Percentiles rank a stretch among this genome's conserved stretches.
phyloP scores from a whole-genome alignment of 2,113 vertebrate species.

The Girardinichthys multiradiatus region DNA sequence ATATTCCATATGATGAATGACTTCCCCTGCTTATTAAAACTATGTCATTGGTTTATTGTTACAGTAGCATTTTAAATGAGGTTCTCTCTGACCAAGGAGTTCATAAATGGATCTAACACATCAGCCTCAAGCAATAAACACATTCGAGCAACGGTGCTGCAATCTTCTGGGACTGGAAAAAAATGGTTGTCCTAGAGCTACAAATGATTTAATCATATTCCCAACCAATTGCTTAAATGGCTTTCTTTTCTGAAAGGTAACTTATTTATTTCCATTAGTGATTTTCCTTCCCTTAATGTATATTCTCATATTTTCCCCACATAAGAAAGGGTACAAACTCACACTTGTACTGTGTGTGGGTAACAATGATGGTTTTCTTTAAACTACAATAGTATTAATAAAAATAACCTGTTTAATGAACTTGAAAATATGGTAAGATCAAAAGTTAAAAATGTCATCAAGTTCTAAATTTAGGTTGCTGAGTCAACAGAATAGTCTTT shows the following conservation, averaged over 20 bases:
- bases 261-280: neutral
- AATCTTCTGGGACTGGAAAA: constrained; percentile 20
- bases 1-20: neutral
- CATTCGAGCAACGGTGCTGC: constrained; percentile 5
- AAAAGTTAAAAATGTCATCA: too few relatives aligned
- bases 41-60: neutral
- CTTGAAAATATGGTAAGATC: too few relatives aligned
- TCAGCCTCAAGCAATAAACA: constrained; percentile 6
- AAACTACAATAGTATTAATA: too few relatives aligned
- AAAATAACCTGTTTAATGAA: neutral
- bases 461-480: too few relatives aligned
- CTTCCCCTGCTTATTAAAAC: neutral
- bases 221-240: constrained; percentile 30
- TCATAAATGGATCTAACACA: constrained; percentile 4
- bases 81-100: neutral
- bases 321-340: neutral
- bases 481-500: too few relatives aligned
- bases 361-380: too few relatives aligned
- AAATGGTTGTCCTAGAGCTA: constrained; percentile 25
- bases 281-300: constrained; percentile 5
- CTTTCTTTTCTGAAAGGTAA: neutral
- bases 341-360: neutral
- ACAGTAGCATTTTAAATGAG: neutral
- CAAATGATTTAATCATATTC: constrained; percentile 37
- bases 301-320: neutral